Evolutionary conservation across 2,797 vertebrate genomes (phyloP).

Genomic region (Sebastes taczanowskii): DNA sequence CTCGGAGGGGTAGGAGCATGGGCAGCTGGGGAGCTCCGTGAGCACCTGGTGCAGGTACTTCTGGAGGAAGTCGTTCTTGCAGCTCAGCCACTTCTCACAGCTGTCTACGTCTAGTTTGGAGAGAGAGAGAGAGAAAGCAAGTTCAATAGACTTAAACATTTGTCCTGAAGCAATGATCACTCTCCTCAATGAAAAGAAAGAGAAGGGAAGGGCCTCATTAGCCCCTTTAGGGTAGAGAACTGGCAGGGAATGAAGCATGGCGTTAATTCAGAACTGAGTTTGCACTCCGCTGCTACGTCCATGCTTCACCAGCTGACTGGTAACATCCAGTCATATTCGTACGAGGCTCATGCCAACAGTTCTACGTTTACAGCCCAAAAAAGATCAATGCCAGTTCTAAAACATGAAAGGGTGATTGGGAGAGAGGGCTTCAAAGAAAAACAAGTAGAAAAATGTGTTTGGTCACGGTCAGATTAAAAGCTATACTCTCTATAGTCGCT

Average conservation of each 20-base stretch:
- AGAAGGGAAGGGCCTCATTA: no score
- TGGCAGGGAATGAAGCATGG: not conserved
- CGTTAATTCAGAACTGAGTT: not conserved
- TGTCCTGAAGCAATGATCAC: not conserved
- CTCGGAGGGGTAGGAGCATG: conserved; percentile 88
- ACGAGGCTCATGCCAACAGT: no score
- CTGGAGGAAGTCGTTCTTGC: conserved; percentile 90
- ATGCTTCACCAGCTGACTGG: no score
- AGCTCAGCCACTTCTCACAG: conserved; percentile 93
- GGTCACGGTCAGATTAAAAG: conserved; percentile 17
- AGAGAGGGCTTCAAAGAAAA: conserved; percentile 7
- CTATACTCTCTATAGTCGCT: not conserved
- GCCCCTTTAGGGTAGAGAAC: not conserved
- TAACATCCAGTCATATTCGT: no score
- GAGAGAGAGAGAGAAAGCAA: not conserved
- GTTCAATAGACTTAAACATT: not conserved
- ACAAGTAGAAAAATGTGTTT: not conserved
- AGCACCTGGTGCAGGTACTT: conserved; percentile 89
- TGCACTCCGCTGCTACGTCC: no score
- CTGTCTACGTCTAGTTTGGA: conserved; percentile 85
- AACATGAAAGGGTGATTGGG: no score
- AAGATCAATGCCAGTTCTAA: not conserved
- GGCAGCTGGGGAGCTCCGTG: conserved; percentile 89
- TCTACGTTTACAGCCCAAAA: not conserved
- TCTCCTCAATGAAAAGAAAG: not conserved